Evolutionary conservation across 2,888 invertebrate species (phyloP).

Genomic region (Agonopterix subpropinquella): DNA sequence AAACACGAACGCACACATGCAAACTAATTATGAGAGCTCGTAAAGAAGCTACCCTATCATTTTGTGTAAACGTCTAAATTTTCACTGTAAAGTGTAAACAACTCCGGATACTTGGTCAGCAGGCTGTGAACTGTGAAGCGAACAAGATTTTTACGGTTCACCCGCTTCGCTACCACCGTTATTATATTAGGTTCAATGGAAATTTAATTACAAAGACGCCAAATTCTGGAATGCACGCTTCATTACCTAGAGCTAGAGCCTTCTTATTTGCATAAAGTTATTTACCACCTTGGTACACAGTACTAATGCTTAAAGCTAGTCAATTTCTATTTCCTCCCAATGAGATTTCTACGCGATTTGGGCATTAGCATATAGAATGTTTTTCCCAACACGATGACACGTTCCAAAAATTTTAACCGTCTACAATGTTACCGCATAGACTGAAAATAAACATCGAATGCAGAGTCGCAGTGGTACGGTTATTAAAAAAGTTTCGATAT

Average conservation of each 20-base stretch:
- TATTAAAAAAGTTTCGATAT: constrained; percentile 28
- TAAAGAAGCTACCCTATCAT: neutral
- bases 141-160: constrained; percentile 38
- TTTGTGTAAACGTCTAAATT: neutral
- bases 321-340: no score
- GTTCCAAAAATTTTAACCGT: neutral
- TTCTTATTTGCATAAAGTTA: no score
- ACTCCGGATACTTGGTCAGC: constrained; percentile 20
- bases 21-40: no score
- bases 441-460: constrained; percentile 5
- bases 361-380: no score
- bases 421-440: neutral
- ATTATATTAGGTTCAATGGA: constrained; percentile 37
- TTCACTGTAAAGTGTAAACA: constrained; percentile 1
- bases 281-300: no score
- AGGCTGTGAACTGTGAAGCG: constrained; percentile 36
- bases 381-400: neutral
- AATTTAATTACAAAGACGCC: constrained; percentile 25
- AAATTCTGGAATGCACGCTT: constrained; percentile 4
- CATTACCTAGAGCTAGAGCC: neutral
- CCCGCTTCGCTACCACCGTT: constrained; percentile 29
- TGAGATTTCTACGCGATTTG: no score
- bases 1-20: no score
- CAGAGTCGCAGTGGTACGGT: constrained; percentile 20
- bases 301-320: no score